phyloP scores from a whole-genome alignment of 1,140 invertebrate species.

The Eumaeus atala region DNA sequence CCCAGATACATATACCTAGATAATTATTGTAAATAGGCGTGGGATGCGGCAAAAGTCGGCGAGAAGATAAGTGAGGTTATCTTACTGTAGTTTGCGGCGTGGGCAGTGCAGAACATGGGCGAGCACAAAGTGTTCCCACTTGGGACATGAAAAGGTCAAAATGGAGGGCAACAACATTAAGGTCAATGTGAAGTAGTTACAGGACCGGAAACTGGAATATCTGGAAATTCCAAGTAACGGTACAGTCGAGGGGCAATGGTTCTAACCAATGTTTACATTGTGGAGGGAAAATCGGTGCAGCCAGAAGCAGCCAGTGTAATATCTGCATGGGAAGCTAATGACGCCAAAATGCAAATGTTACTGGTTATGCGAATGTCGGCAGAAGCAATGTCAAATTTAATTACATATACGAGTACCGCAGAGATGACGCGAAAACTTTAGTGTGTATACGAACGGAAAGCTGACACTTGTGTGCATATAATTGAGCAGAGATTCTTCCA shows the following conservation, averaged over 20 bases:
- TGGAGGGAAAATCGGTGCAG: neutral
- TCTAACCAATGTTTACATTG: constrained; percentile 4
- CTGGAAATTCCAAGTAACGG: constrained; percentile 9
- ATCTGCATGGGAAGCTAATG: neutral
- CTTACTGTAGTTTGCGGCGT: no score
- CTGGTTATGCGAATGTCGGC: constrained; percentile 13
- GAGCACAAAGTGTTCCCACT: neutral
- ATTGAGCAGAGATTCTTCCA: constrained; percentile 9
- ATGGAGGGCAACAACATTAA: constrained; percentile 9
- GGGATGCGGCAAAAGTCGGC: neutral
- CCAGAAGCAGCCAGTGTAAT: neutral
- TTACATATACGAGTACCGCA: constrained; percentile 6
- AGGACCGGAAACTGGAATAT: constrained; percentile 10
- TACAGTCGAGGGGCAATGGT: constrained; percentile 3
- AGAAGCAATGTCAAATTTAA: constrained; percentile 11
- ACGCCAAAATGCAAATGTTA: constrained; percentile 11
- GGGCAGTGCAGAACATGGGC: constrained; percentile 1
- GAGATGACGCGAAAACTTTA: constrained; percentile 12
- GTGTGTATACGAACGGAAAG: constrained; percentile 3
- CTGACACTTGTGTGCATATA: constrained; percentile 2
- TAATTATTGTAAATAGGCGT: constrained; percentile 1
- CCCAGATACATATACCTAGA: constrained; percentile 5
- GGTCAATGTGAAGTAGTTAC: neutral
- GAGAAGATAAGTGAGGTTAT: constrained; percentile 10
- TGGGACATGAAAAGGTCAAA: neutral